Conservation (phyloP, 2,888 invertebrate genomes). For the Aphidius colemani region DNA sequence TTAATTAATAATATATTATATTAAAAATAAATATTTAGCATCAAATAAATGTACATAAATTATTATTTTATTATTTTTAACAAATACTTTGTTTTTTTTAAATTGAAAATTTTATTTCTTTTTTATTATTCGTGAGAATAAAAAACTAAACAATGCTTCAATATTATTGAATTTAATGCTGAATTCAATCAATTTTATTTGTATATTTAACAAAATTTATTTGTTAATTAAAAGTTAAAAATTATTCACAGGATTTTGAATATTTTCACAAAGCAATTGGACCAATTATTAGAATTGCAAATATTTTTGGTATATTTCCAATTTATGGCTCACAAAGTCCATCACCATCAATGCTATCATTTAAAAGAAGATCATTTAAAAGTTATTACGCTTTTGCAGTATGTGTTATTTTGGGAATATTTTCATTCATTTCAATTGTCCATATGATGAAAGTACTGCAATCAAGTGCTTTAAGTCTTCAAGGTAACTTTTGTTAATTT, state of each 20-base stretch:
- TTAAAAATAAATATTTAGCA: too few relatives aligned
- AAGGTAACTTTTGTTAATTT: constrained; percentile 40
- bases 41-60: too few relatives aligned
- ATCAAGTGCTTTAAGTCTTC: constrained; percentile 39
- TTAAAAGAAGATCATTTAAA: constrained; percentile 39
- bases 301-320: constrained; percentile 54
- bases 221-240: too few relatives aligned
- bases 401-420: constrained; percentile 36
- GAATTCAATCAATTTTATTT: too few relatives aligned
- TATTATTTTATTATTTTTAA: too few relatives aligned
- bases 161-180: too few relatives aligned
- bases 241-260: constrained; percentile 43
- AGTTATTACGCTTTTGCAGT: constrained; percentile 42
- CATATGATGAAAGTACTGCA: constrained; percentile 51
- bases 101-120: too few relatives aligned
- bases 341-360: constrained; percentile 42
- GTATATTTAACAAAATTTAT: too few relatives aligned
- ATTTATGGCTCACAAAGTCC: constrained; percentile 42
- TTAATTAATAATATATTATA: too few relatives aligned
- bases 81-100: too few relatives aligned
- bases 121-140: too few relatives aligned
- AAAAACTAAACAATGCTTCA: too few relatives aligned
- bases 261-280: constrained; percentile 52
- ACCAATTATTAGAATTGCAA: constrained; percentile 45
- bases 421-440: constrained; percentile 43